phyloP scores from a whole-genome alignment of 1,140 invertebrate species.

The Drosophila simulans region DNA sequence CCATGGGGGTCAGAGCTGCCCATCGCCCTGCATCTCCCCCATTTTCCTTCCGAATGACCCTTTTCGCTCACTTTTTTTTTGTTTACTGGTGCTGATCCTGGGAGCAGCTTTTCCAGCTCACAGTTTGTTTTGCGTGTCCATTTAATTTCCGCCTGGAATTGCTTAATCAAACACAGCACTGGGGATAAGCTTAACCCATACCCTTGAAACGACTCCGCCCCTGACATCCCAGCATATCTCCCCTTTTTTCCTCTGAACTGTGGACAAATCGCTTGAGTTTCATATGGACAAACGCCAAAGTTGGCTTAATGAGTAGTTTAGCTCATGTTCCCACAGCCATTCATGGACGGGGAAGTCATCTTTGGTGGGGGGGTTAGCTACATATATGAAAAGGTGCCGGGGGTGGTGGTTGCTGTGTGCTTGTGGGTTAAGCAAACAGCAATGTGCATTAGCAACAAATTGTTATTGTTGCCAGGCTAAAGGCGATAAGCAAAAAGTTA shows the following conservation, averaged over 20 bases:
- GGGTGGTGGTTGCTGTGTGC: conserved; percentile 4
- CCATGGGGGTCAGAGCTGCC: conserved; percentile 19
- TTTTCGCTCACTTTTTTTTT: conserved; percentile 38
- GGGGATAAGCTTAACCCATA: conserved; percentile 27
- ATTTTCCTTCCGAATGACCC: conserved; percentile 44
- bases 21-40: not conserved
- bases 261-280: conserved; percentile 56
- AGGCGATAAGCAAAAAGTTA: conserved; percentile 43
- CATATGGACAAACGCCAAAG: conserved; percentile 36
- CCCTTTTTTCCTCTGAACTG: conserved; percentile 3
- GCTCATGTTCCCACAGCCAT: conserved; percentile 39
- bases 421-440: conserved; percentile 52
- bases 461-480: conserved; percentile 68
- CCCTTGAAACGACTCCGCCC: not conserved
- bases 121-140: conserved; percentile 81
- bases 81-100: conserved; percentile 17
- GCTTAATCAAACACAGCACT: conserved; percentile 77
- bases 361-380: not conserved
- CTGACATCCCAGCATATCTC: not conserved
- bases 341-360: not conserved
- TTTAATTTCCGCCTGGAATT: conserved; percentile 82
- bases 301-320: conserved; percentile 75
- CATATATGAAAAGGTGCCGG: not conserved
- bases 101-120: conserved; percentile 17
- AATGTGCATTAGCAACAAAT: conserved; percentile 78